Evolutionary conservation across 2,113 vertebrate genomes (phyloP).

Genomic region (Megalops atlanticus): DNA sequence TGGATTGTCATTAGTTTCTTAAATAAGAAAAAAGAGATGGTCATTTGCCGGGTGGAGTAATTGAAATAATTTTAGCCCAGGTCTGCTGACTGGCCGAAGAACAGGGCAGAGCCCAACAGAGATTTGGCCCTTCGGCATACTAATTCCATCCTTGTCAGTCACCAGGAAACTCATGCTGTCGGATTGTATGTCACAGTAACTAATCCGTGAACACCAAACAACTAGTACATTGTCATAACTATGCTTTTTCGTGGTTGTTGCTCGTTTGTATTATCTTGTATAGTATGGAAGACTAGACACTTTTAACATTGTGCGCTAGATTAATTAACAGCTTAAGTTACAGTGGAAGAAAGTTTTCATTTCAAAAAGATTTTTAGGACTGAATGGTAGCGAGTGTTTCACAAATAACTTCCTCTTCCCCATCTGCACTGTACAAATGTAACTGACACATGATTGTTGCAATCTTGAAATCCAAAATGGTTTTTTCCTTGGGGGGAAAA

Average conservation of each 20-base stretch:
- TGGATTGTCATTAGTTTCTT: not conserved
- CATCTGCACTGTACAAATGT: not conserved
- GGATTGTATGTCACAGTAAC: not conserved
- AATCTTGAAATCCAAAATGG: not conserved
- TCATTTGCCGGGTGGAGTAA: not conserved
- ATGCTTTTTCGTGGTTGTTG: not conserved
- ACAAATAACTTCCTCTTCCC: not conserved
- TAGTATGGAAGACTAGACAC: too few species aligned
- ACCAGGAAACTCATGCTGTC: too few species aligned
- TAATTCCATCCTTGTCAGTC: too few species aligned
- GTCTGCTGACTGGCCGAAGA: not conserved
- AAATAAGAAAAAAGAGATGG: not conserved
- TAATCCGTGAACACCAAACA: not conserved
- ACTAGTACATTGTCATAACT: not conserved
- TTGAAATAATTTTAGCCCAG: not conserved
- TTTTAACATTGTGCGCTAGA: not conserved
- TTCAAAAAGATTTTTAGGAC: not conserved
- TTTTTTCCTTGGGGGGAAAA: not conserved
- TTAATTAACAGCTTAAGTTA: not conserved
- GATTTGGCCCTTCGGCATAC: too few species aligned
- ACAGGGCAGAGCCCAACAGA: too few species aligned
- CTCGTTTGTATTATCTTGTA: not conserved
- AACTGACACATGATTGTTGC: slow-evolving; percentile 6
- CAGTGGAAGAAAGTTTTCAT: not conserved
- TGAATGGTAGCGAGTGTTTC: not conserved